Evolutionary conservation across 2,888 invertebrate genomes (phyloP).

Genomic region (Orchesella flavescens): DNA sequence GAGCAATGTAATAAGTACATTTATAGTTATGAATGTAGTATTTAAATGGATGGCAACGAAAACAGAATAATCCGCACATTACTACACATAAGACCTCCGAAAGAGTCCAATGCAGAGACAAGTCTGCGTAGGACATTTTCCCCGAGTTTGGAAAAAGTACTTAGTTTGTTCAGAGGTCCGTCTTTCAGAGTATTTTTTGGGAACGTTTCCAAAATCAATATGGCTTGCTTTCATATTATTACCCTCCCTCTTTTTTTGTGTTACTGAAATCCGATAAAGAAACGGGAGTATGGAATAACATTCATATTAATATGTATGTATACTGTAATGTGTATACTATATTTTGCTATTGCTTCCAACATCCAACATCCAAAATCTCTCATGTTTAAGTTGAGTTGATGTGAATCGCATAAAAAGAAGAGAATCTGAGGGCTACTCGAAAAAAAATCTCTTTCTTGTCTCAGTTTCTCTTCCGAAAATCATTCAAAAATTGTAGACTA

Average conservation of each 20-base stretch:
- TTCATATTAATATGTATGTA: background rate
- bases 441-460: too few species aligned
- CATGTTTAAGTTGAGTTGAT: too few species aligned
- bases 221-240: background rate
- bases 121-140: background rate
- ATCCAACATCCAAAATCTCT: too few species aligned
- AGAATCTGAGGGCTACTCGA: too few species aligned
- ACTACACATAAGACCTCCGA: background rate
- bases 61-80: too few species aligned
- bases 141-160: background rate
- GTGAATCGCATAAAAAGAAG: too few species aligned
- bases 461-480: too few species aligned
- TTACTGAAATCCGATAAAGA: background rate
- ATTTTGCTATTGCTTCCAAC: too few species aligned
- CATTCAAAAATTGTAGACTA: too few species aligned
- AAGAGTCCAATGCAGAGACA: background rate
- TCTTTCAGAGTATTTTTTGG: slow-evolving; percentile 56
- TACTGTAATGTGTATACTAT: background rate
- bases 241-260: background rate
- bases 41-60: too few species aligned
- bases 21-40: too few species aligned
- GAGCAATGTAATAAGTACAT: too few species aligned
- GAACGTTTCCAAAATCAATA: slow-evolving; percentile 70
- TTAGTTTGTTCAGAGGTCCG: background rate
- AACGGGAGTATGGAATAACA: background rate